Evolutionary conservation across 2,888 invertebrate species (phyloP).

Genomic region (Bimastos eiseni): DNA sequence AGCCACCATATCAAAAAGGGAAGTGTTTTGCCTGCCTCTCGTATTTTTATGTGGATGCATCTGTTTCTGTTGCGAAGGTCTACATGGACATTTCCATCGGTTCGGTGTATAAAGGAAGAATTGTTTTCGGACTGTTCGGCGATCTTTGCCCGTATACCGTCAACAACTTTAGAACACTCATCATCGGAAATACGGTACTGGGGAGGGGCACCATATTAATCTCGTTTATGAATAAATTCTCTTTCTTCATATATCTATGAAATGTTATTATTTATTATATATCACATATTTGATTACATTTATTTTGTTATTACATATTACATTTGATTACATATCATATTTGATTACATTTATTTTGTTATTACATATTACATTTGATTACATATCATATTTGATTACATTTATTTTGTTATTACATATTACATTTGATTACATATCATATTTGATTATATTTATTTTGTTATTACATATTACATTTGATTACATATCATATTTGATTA

Average conservation of each 20-base stretch:
- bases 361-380: no score
- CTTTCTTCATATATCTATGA: background rate
- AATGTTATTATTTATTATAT: background rate
- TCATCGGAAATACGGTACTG: slow-evolving; percentile 47
- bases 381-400: no score
- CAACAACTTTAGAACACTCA: slow-evolving; percentile 68
- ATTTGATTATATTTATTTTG: no score
- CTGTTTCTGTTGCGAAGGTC: slow-evolving; percentile 69
- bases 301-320: no score
- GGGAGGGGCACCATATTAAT: background rate
- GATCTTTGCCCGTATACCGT: slow-evolving; percentile 89
- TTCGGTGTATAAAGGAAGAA: slow-evolving; percentile 65
- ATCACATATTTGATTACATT: background rate
- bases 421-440: no score
- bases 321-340: no score
- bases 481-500: no score
- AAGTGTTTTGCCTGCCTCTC: background rate
- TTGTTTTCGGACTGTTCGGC: slow-evolving; percentile 85
- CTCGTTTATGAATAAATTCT: background rate
- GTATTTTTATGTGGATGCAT: background rate
- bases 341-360: no score
- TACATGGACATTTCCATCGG: slow-evolving; percentile 84
- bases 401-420: no score
- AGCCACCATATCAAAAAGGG: background rate
- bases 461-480: no score